Conservation (phyloP, 2,888 invertebrate species). For the Dryadula phaetusa region DNA sequence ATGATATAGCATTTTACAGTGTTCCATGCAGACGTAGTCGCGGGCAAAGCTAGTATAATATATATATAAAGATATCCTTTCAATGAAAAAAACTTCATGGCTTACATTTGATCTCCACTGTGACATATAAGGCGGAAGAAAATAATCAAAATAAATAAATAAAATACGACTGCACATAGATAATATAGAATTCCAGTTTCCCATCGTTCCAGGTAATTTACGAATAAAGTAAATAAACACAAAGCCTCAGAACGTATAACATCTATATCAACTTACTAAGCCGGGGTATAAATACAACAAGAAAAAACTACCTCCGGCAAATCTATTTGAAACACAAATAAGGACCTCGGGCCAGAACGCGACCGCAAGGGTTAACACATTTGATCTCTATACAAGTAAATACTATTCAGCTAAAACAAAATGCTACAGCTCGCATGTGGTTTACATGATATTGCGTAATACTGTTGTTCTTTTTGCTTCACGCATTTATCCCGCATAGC, state of each 20-base stretch:
- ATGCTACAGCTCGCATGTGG: background rate
- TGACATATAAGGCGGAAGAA: too few species aligned
- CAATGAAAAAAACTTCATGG: too few species aligned
- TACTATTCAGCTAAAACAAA: slow-evolving; percentile 24
- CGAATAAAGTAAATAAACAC: slow-evolving; percentile 3
- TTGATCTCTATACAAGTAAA: slow-evolving; percentile 26
- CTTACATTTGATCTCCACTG: too few species aligned
- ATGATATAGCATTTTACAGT: too few species aligned
- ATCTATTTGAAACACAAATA: slow-evolving; percentile 26
- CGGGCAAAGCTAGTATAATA: too few species aligned
- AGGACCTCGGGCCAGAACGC: slow-evolving; percentile 19
- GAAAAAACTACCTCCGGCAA: slow-evolving; percentile 24
- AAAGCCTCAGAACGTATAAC: slow-evolving; percentile 5
- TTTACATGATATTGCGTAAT: background rate
- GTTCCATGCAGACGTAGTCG: too few species aligned
- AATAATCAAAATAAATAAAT: background rate
- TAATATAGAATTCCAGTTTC: background rate
- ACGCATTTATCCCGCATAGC: too few species aligned
- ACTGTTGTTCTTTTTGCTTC: too few species aligned
- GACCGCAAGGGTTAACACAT: slow-evolving; percentile 29
- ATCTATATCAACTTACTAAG: slow-evolving; percentile 20
- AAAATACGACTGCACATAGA: background rate
- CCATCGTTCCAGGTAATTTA: background rate
- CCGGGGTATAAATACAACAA: slow-evolving; percentile 20
- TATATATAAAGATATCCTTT: too few species aligned